Evolutionary conservation across 2,797 vertebrate genomes (phyloP).

Genomic region (Amniataba percoides): DNA sequence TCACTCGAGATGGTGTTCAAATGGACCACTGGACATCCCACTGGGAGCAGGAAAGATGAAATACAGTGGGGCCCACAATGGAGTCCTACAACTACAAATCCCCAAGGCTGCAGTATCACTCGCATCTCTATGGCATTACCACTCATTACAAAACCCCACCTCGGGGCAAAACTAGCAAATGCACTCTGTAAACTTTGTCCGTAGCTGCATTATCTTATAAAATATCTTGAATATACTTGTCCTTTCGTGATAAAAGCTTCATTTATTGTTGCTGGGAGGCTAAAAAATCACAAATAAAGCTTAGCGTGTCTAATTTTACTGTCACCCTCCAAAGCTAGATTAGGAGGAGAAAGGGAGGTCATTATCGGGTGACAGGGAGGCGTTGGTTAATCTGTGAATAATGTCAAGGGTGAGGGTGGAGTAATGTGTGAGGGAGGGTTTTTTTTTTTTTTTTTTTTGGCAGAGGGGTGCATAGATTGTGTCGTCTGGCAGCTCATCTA

Average conservation of each 20-base stretch:
- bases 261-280: conserved; percentile 53
- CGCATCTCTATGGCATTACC: conserved; percentile 64
- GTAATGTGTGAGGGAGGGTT: conserved; percentile 64
- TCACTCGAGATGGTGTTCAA: conserved; percentile 58
- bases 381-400: conserved; percentile 94
- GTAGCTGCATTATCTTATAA: conserved; percentile 41
- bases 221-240: conserved; percentile 46
- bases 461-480: conserved; percentile 72
- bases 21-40: conserved; percentile 80
- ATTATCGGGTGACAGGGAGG: conserved; percentile 94
- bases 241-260: conserved; percentile 42
- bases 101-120: conserved; percentile 78
- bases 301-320: conserved; percentile 80
- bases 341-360: conserved; percentile 85
- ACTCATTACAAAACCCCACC: conserved; percentile 76
- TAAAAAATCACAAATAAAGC: conserved; percentile 55
- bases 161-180: conserved; percentile 69
- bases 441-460: conserved; percentile 55
- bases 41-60: conserved; percentile 78
- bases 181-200: conserved; percentile 63
- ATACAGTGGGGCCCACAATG: conserved; percentile 79
- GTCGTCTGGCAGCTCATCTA: conserved; percentile 99
- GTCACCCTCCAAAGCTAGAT: conserved; percentile 88
- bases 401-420: conserved; percentile 86
- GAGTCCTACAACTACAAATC: conserved; percentile 76